phyloP scores from a whole-genome alignment of 2,113 vertebrate genomes.

The Caloenas nicobarica region DNA sequence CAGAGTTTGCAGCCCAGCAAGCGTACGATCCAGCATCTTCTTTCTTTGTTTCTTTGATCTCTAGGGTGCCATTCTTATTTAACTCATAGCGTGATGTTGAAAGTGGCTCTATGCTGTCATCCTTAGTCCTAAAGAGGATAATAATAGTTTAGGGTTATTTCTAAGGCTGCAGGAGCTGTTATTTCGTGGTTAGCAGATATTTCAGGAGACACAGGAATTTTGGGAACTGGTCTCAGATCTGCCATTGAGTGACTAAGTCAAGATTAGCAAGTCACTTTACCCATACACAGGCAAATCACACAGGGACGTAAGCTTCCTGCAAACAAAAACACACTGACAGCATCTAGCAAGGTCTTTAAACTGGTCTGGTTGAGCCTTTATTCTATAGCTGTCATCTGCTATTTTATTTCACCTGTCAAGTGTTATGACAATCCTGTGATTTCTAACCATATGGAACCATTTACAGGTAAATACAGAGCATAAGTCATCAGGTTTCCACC shows the following conservation, averaged over 20 bases:
- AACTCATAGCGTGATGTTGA: slow-evolving; percentile 69
- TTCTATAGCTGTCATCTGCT: neutral
- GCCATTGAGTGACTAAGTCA: neutral
- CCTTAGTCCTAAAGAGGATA: slow-evolving; percentile 79
- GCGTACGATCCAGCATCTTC: slow-evolving; percentile 85
- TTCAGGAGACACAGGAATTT: neutral
- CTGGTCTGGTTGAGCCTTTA: neutral
- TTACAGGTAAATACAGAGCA: neutral
- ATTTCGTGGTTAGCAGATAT: neutral
- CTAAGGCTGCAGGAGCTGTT: neutral
- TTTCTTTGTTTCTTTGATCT: slow-evolving; percentile 77
- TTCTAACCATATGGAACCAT: neutral
- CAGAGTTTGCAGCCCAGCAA: slow-evolving; percentile 85
- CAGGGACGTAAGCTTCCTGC: neutral
- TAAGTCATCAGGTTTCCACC: accelerated
- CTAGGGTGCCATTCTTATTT: slow-evolving; percentile 84
- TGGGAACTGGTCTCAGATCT: neutral
- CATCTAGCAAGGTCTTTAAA: neutral
- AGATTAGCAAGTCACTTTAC: neutral
- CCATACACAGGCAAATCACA: neutral
- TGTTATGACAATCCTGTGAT: neutral
- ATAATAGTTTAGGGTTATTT: neutral
- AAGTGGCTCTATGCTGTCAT: slow-evolving; percentile 77
- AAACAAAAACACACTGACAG: neutral
- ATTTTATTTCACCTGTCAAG: neutral